Evolutionary conservation across 2,888 invertebrate species (phyloP), one percentile per base, ranked within the genome.

Genomic region (Uropetala carovei): DNA sequence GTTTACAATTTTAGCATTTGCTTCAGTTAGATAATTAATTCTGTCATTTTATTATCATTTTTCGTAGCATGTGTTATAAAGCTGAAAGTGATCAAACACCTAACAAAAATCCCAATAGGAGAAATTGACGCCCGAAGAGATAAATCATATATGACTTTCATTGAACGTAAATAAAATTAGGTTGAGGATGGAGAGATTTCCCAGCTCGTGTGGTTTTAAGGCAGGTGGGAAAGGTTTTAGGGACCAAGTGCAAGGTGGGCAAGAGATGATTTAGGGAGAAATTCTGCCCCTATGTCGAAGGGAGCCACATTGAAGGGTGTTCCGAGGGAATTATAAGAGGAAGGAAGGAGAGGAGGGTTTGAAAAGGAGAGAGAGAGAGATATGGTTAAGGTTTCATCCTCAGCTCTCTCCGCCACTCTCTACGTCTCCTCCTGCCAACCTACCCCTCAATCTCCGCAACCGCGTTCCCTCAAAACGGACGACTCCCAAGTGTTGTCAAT

Each of bases 401-500:
- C 75, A 75, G 13, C 75, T 75, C 75, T 43, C 43, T 43, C 43
- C 43, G 43, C 43, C 43, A 43, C 43, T 43, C 43, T 43, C 43
- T 43, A 1, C 43, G 43, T 43, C 82, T 30, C 18, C 82, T 60
- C 64, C 86, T 18, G 30, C 13, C n/a, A 11, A 85, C 57, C 85
- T 58, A 27, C 86, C 86, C 30, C 64, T 43, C 75, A 89, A 89
- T 89, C 89, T 64, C 64, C 89, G 30, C 60, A 86, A 86, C 86
- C 86, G 64, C 89, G 89, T 89, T 75, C 89, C 43, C 89, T 89
- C 89, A 89, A 89, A 89, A 89, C 89, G 89, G 89, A 89, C 64
- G 89, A 89, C 89, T 89, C 89, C 60, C 89, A 89, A 89, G 89
- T 89, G 89, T 89, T 89, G 89, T 89, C 89, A 89, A 89, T 89